Percentiles rank a stretch among this genome's conserved stretches.
These are phyloP conservation scores for Meghimatium bilineatum DNA, from an alignment of 2,888 invertebrate species.

Conservation along the genomic window DNA sequence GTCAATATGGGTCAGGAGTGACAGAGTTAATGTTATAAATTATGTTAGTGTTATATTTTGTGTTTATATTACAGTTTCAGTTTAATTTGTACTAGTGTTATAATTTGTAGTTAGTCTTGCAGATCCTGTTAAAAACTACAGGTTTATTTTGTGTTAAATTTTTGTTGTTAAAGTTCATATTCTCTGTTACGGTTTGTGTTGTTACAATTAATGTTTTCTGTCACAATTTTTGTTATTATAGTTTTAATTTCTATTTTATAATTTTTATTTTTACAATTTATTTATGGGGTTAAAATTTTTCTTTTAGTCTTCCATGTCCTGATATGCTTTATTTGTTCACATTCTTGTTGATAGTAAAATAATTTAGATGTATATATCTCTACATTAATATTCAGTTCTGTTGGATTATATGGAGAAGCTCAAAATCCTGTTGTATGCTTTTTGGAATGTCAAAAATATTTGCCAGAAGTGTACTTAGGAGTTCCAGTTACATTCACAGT, in stretches of 20 bases:
- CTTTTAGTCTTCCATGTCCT: background rate
- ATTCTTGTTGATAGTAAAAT: background rate
- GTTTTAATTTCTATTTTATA: background rate
- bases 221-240: too few species aligned
- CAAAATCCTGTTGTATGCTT: slow-evolving; percentile 73
- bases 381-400: slow-evolving; percentile 55
- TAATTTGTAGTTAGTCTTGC: too few species aligned
- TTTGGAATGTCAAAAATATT: slow-evolving; percentile 65
- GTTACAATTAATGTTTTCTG: too few species aligned
- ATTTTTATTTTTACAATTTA: background rate
- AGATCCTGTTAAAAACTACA: too few species aligned
- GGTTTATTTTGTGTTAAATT: too few species aligned
- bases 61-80: too few species aligned
- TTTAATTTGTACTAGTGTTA: too few species aligned
- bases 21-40: too few species aligned
- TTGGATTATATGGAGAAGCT: slow-evolving; percentile 70
- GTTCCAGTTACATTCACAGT: slow-evolving; percentile 68
- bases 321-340: background rate
- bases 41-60: too few species aligned
- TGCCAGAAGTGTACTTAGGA: slow-evolving; percentile 70
- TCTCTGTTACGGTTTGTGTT: too few species aligned
- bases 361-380: background rate
- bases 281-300: background rate
- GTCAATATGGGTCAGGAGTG: too few species aligned
- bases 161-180: too few species aligned